Conservation (phyloP, 2,888 invertebrate species). For the Cephalotes varians region DNA sequence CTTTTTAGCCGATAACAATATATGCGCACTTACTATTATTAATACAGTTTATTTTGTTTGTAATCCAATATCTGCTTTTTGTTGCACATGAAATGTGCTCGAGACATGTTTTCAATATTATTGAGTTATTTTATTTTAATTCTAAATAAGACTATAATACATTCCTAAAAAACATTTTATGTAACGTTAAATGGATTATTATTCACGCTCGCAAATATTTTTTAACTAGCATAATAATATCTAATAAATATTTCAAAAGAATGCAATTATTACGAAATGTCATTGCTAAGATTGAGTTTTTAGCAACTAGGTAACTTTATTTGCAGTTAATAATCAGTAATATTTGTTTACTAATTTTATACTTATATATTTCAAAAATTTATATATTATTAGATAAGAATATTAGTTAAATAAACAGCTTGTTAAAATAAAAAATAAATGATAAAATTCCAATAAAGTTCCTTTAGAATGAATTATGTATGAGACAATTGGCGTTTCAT, state of each 20-base stretch:
- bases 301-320: not conserved
- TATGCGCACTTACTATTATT: not conserved
- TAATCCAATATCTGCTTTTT: not conserved
- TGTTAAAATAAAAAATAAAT: not conserved
- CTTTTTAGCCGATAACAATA: not conserved
- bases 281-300: not conserved
- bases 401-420: not conserved
- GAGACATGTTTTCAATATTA: not conserved
- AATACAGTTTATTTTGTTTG: not conserved
- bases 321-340: not conserved
- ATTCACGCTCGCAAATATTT: not conserved
- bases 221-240: slow-evolving; percentile 6
- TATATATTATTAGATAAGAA: not conserved
- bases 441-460: not conserved
- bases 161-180: not conserved
- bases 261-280: not conserved
- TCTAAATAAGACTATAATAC: not conserved
- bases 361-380: not conserved
- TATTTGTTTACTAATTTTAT: not conserved
- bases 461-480: not conserved
- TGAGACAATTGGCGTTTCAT: not conserved
- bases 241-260: slow-evolving; percentile 15
- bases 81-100: not conserved
- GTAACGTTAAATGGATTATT: not conserved
- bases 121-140: not conserved